Evolutionary conservation across 92 coral and sea anemone genomes (phyloP).

Genomic region (Phenganax marumi): DNA sequence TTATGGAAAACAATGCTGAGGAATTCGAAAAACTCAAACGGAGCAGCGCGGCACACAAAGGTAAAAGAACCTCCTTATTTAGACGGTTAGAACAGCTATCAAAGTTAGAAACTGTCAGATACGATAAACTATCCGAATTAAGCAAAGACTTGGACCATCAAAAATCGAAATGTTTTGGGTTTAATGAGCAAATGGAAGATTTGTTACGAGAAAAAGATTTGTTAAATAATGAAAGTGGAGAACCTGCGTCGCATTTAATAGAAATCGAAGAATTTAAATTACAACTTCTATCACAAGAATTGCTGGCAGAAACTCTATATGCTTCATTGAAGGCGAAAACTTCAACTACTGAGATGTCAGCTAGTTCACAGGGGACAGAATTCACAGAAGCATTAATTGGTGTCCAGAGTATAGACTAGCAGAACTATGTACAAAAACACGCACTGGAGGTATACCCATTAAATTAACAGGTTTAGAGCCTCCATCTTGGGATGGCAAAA

Average conservation of each 20-base stretch:
- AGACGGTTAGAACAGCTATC: neutral
- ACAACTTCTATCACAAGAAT: neutral
- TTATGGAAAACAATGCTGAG: neutral
- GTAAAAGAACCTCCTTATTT: neutral
- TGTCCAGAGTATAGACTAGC: neutral
- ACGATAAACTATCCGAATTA: neutral
- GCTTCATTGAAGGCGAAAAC: neutral
- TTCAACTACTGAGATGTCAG: neutral
- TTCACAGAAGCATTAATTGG: neutral
- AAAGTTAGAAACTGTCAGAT: neutral
- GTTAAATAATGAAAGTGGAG: neutral
- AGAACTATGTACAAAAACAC: neutral
- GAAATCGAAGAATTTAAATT: neutral
- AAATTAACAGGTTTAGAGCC: neutral
- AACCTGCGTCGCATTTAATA: neutral
- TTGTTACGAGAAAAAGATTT: neutral
- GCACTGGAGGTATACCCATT: neutral
- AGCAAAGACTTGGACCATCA: neutral
- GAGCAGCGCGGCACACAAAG: slow-evolving; percentile 4
- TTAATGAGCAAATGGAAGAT: slow-evolving; percentile 3
- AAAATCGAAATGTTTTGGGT: neutral
- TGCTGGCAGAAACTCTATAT: neutral
- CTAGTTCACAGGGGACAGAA: neutral
- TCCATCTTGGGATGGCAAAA: neutral
- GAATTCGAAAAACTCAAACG: neutral